Conservation (phyloP, 2,888 invertebrate species). For the Dynastes hyllus region DNA sequence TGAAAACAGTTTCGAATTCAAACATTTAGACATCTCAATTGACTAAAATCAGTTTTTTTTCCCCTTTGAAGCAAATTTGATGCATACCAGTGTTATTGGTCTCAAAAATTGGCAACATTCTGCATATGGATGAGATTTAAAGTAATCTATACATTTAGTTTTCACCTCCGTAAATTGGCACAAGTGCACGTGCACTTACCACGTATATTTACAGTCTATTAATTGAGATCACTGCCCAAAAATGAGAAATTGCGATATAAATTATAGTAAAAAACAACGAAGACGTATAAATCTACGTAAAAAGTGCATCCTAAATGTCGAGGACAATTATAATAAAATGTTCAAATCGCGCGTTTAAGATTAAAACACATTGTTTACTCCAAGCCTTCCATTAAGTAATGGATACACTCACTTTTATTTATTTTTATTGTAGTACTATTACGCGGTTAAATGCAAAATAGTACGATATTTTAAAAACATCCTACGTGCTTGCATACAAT, state of each 20-base stretch:
- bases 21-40: too few relatives aligned
- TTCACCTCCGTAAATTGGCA: too few relatives aligned
- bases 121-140: too few relatives aligned
- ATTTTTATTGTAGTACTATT: conserved; percentile 11
- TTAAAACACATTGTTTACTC: background rate
- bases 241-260: background rate
- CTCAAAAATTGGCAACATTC: too few relatives aligned
- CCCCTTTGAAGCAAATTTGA: too few relatives aligned
- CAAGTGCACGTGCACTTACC: background rate
- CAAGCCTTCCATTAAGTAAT: background rate
- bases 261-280: background rate
- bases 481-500: too few relatives aligned
- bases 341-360: background rate
- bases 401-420: conserved; percentile 5
- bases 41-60: too few relatives aligned
- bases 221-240: background rate
- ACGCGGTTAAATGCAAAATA: background rate
- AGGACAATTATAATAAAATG: background rate
- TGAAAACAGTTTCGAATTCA: too few relatives aligned
- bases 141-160: too few relatives aligned
- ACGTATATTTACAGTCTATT: background rate
- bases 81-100: too few relatives aligned
- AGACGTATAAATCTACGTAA: background rate
- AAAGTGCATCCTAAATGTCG: background rate
- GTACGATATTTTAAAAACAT: too few relatives aligned